Evolutionary conservation across 2,797 vertebrate species (phyloP), one percentile per base, ranked within the genome.

Genomic region (Mallotus villosus): DNA sequence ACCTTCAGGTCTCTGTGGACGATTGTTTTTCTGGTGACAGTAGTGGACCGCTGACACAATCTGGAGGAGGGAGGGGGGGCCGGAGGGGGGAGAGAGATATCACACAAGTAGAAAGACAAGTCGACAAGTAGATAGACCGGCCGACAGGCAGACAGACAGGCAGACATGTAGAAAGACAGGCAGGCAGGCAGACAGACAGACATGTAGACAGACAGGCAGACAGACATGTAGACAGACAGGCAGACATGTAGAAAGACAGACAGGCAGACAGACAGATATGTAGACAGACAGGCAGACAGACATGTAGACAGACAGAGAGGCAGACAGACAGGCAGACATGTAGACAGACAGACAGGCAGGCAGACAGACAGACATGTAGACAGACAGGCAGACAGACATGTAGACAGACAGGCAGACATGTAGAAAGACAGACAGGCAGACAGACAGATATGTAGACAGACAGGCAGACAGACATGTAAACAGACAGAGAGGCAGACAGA

Each of bases 1-100:
- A 97, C 96, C 96, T 98, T 97, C 63, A 96, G 93, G 88, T 98
- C 96, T 86, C 96, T 92, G 88, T 98, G 96, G 25, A 98, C 96
- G 1, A 98, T 98, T 98, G 87, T 96, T 95, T 85, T 96, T 97
- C 93, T 95, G 94, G 84, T 97, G 96, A 86, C 96, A 98, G 84
- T 97, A 98, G 85, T 97, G 95, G 73, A 97, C 96, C 0, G 96
- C 96, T 0, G 96, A 97, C 0, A 97, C 95, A 6, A 97, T 96
- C 96, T 97, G 81, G 78, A 74, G 25, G 21, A 75, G 16, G 58
- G 16, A 66, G 14, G 25, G n/a, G 66, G 32, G 19, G 9, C 49
- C 37, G 37, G 41, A 72, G 65, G 49, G 27, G 21, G 16, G 74
- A 32, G 24, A 22, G 41, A 12, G 12, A 74, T 2, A 21, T 49